Percentiles rank a stretch among this genome's conserved stretches.
phyloP scores from a whole-genome alignment of 23 tunicate species.

The Trididemnum clinides region DNA sequence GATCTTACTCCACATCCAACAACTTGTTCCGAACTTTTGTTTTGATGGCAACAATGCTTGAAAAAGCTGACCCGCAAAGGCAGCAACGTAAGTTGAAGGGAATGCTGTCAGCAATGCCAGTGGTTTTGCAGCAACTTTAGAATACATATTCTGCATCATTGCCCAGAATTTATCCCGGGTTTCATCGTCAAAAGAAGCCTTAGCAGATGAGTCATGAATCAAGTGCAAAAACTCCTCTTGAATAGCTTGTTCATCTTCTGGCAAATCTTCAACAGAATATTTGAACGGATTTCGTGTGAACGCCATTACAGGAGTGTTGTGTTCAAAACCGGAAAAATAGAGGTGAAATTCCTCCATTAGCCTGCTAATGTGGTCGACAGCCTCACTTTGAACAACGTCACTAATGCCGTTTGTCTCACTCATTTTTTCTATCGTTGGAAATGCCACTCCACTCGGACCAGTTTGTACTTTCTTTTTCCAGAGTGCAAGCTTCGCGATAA shows the following conservation, averaged over 20 bases:
- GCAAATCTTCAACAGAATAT: slow-evolving; percentile 18
- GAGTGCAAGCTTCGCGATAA: slow-evolving; percentile 27
- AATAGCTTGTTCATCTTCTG: slow-evolving; percentile 4
- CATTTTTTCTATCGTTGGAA: slow-evolving; percentile 40
- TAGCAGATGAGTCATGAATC: slow-evolving; percentile 64
- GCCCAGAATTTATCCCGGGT: slow-evolving; percentile 33
- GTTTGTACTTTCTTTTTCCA: slow-evolving; percentile 24
- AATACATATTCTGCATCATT: slow-evolving; percentile 41
- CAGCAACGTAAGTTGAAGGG: slow-evolving; percentile 35
- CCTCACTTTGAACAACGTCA: slow-evolving; percentile 28
- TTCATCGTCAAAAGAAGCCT: slow-evolving; percentile 37
- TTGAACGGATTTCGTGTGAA: slow-evolving; percentile 36
- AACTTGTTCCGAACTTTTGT: background rate
- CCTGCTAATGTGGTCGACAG: slow-evolving; percentile 28
- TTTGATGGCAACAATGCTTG: slow-evolving; percentile 7
- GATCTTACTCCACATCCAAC: background rate
- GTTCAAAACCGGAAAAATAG: slow-evolving; percentile 47
- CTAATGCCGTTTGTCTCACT: slow-evolving; percentile 29
- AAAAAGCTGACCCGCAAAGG: slow-evolving; percentile 12
- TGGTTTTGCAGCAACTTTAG: too few relatives aligned
- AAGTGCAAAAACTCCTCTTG: slow-evolving; percentile 30
- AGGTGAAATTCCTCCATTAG: slow-evolving; percentile 54
- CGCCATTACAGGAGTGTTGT: slow-evolving; percentile 42
- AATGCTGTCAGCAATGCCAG: slow-evolving; percentile 29
- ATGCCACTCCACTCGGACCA: slow-evolving; percentile 47